Base-by-base conservation (phyloP, 1,140 invertebrate species). In the Centruroides vittatus region DNA sequence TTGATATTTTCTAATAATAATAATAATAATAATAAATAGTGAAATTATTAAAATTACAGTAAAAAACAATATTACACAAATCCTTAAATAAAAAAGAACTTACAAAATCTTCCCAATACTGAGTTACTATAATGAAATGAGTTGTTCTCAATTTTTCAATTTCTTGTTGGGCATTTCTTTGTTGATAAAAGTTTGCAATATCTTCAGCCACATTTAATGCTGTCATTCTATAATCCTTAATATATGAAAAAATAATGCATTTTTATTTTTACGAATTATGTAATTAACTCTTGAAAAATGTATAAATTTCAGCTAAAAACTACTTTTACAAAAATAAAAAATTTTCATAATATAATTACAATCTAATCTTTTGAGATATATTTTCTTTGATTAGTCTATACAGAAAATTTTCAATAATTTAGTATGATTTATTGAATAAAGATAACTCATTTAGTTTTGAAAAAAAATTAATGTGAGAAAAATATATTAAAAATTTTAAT, bases 101-200 rank as follows among this genome's bases (percentile, higher is more conserved):
- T 69, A 74, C 73, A 68, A 79, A 75, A 35, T 74, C 68, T 54
- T 68, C 61, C 13, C 73, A 70, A 47, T 71, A 74, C 58, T 74
- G 67, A 10, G 66, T 68, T 56, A 71, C 70, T 47, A 81, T 74
- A 4, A 67, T 65, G 1, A 68, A 62, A 49, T 79, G 74, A 47
- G 72, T 69, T n/a, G 70, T 69, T 58, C 69, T 69, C 41, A 77
- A 76, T 61, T 74, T 70, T 60, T 73, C 70, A 1, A 81, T 72
- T 63, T 80, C 78, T 9, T 65, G 55, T 59, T 66, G 66, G 7
- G 64, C 65, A 63, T 74, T 74, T 9, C 67, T 72, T 41, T 79
- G 78, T 3, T 72, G 73, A 70, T 80, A 81, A 68, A 78, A 81
- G 56, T 78, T 73, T 56, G 73, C 72, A 8, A 83, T 67, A 55